phyloP scores from a whole-genome alignment of 2,888 invertebrate genomes.

The Drosophila mayaguana region DNA sequence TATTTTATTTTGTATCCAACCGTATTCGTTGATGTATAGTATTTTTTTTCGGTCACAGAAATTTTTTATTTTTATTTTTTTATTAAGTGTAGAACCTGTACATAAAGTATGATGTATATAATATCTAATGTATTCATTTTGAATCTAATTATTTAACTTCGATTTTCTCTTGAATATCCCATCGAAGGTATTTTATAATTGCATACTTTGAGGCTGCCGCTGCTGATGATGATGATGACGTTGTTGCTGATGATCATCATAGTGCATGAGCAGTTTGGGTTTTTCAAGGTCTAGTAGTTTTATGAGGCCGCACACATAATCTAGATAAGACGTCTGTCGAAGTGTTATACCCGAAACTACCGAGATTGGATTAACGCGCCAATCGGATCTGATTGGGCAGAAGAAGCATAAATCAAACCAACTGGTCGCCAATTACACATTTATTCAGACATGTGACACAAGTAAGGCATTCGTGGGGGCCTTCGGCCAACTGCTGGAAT shows the following conservation, averaged over 20 bases:
- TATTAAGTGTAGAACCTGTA: no score
- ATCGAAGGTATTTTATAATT: background rate
- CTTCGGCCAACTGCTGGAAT: background rate
- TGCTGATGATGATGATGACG: no score
- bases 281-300: constrained; percentile 22
- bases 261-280: background rate
- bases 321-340: constrained; percentile 14
- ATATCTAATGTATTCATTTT: no score
- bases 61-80: no score
- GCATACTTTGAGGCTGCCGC: constrained; percentile 9
- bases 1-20: no score
- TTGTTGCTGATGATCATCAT: no score
- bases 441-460: constrained; percentile 55
- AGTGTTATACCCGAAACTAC: constrained; percentile 15
- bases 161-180: no score
- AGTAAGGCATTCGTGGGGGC: background rate
- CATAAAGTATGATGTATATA: no score
- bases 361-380: constrained; percentile 10
- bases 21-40: no score
- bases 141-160: no score
- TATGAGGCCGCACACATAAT: constrained; percentile 1
- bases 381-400: constrained; percentile 27
- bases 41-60: no score
- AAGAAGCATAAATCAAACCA: constrained; percentile 13
- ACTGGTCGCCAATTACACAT: constrained; percentile 19